Base-by-base conservation (phyloP, 2,113 vertebrate species). In the Pangasianodon gigas region DNA sequence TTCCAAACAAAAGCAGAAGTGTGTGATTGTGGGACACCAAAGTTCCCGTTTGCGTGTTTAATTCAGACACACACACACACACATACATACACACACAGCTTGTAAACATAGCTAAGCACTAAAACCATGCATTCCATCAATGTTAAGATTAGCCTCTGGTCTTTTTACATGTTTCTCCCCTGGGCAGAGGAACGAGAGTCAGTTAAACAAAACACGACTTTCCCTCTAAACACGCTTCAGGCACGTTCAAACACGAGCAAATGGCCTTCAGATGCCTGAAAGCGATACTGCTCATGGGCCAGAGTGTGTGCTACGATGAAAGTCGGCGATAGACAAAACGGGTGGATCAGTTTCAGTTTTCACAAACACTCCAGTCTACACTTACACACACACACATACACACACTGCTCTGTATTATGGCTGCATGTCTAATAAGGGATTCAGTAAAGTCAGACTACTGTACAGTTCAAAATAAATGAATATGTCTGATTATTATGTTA, bases 221-320 rank as follows among this genome's bases (percentile, higher is more conserved):
- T 90, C 87, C 84, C 84, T 90, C 54, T 81, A 62, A 41, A 79
- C 69, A 60, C 2, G 79, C 84, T 77, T 54, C 62, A 84, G 84
- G 79, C 87, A 58, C 46, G 80, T 85, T 74, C 69, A 79, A 32
- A 90, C 84, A 87, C 37, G 71, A 48, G 54, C 37, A 37, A 51
- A 11, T 69, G 83, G 48, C 62, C 87, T 84, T 29, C 26, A 84
- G 60, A 88, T 71, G 62, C 62, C 62, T 9, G 58, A 54, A 8
- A 46, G 24, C 13, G 14, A 83, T 71, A 46, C 51, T 6, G 11
- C 4, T 83, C 32, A 41, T 6, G 19, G 21, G 51, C 79, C 48
- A 18, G 18, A 37, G 56, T 13, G 37, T 54, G 37, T 44, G 24
- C 65, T 32, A n/a, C 60, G 75, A 88, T 44, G 29, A 52, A 67